A percentile compares a stretch with the other conserved stretches of the same genome.
Conservation (phyloP, 1,140 invertebrate genomes). For the Drosophila novamexicana region DNA sequence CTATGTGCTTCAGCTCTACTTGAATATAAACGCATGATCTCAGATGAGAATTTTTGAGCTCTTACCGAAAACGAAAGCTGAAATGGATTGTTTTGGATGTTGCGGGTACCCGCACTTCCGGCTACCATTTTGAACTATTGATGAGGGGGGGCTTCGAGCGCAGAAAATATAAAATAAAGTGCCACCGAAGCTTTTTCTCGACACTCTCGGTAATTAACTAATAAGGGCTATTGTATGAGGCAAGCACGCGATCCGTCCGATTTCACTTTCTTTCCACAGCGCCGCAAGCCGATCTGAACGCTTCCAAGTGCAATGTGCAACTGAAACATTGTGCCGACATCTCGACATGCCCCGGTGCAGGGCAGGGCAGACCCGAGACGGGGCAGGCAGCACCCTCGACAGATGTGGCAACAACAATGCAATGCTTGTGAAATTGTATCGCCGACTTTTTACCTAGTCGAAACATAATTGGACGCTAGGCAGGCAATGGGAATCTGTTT, state of each 20-base stretch:
- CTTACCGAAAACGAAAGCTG: constrained; percentile 81
- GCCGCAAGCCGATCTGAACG: constrained; percentile 41
- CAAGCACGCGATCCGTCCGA: constrained; percentile 62
- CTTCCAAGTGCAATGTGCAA: constrained; percentile 73
- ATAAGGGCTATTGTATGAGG: constrained; percentile 54
- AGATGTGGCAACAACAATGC: constrained; percentile 54
- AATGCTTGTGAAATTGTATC: constrained; percentile 39
- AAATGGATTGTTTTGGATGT: constrained; percentile 60
- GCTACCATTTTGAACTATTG: constrained; percentile 60
- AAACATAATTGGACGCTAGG: constrained; percentile 55
- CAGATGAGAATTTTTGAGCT: background rate
- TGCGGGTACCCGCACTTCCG: constrained; percentile 60
- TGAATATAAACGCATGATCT: background rate
- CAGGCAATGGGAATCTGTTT: constrained; percentile 65
- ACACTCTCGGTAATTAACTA: constrained; percentile 37
- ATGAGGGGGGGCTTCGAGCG: background rate
- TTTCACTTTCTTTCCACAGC: constrained; percentile 65
- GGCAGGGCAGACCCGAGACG: constrained; percentile 11
- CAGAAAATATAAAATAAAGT: background rate
- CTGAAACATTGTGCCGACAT: constrained; percentile 47
- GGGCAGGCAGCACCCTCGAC: constrained; percentile 29
- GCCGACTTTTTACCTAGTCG: constrained; percentile 64
- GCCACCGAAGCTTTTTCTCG: background rate
- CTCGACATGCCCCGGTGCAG: constrained; percentile 33
- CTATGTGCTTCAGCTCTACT: background rate